Percentiles rank a stretch among this genome's conserved stretches.
These are phyloP conservation scores for Alosa alosa DNA, from an alignment of 2,113 vertebrate genomes.

Conservation along the genomic window DNA sequence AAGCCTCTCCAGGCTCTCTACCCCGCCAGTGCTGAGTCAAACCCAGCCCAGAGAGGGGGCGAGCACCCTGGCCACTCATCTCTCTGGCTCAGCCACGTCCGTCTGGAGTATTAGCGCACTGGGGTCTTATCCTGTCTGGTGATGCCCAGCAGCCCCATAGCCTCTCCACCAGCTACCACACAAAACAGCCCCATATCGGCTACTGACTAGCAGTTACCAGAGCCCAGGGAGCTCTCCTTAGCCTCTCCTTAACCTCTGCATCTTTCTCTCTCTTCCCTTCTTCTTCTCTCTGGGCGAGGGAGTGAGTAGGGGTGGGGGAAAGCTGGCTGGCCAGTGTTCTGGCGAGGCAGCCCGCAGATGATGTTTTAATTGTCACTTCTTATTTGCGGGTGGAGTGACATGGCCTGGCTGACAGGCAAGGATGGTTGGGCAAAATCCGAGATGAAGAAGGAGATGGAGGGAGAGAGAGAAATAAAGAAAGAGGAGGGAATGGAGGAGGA, in stretches of 20 bases:
- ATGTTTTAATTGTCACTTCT: slow-evolving; percentile 74
- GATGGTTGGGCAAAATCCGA: slow-evolving; percentile 55
- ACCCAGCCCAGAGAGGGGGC: not conserved
- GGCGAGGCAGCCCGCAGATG: slow-evolving; percentile 57
- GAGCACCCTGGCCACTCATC: slow-evolving; percentile 33
- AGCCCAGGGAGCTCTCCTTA: not conserved
- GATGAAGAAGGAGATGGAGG: slow-evolving; percentile 47
- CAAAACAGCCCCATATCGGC: not conserved
- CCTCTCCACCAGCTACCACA: not conserved
- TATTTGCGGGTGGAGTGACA: slow-evolving; percentile 62
- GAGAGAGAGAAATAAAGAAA: slow-evolving; percentile 8
- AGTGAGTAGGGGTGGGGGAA: not conserved
- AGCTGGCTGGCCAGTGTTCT: slow-evolving; percentile 22
- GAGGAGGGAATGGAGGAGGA: slow-evolving; percentile 12
- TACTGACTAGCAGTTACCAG: not conserved
- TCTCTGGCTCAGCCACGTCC: slow-evolving; percentile 45
- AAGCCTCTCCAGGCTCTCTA: not conserved
- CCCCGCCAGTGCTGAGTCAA: slow-evolving; percentile 1
- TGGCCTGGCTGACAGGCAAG: slow-evolving; percentile 51
- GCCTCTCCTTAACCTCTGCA: not conserved
- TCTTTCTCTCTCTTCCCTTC: slow-evolving; percentile 27
- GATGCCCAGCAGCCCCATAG: not conserved
- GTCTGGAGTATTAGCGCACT: not conserved
- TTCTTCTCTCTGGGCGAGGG: not conserved
- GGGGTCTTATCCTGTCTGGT: slow-evolving; percentile 23